Base-by-base conservation (phyloP, 2,113 vertebrate genomes). In the Erythrocercus mccallii region DNA sequence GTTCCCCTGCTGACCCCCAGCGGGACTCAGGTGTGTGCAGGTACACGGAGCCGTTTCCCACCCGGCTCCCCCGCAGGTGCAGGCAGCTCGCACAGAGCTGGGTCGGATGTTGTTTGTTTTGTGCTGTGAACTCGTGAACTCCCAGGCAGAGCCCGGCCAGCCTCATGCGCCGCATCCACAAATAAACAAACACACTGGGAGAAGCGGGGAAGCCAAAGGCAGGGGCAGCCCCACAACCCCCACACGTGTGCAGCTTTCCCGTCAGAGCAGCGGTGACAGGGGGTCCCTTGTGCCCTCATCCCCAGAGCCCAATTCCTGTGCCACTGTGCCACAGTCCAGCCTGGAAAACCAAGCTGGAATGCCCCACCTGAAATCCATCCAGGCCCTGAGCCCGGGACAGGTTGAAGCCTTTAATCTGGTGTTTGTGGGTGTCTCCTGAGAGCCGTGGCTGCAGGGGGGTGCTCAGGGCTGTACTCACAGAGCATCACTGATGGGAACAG, bases 141-240 rank as follows among this genome's bases (percentile, higher is more conserved):
- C 4, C 4, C 69, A 40, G 83, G 85, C 92, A 79, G 61, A 92
- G 88, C 92, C 45, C 0, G 91, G 77, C 92, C 94, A n/a, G 82
- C 73, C 65, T 82, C 4, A 1, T 44, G 88, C 1, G 0, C 86
- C 0, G 5, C 96, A 95, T 81, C 93, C 81, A 94, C 95, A 95
- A 90, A 92, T 30, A 96, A 97, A 95, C 94, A 94, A 93, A 92
- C 54, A 73, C 37, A 18, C 62, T 6, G 86, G 88, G 60, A 54
- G 61, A 54, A 77, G 35, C 1, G 0, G 35, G 33, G 44, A 89
- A 95, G 80, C 90, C 92, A 82, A 93, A 71, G 15, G 65, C 18
- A 2, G 57, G 66, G 81, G 90, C 87, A 91, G 60, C 89, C 54
- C 76, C 1, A 30, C 56, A 82, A 42, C 18, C 74, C 74, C 68